A percentile compares a stretch with the other conserved stretches of the same genome.
These are phyloP conservation scores for Gambusia affinis DNA, from an alignment of 2,113 vertebrate species.

Conservation along the genomic window DNA sequence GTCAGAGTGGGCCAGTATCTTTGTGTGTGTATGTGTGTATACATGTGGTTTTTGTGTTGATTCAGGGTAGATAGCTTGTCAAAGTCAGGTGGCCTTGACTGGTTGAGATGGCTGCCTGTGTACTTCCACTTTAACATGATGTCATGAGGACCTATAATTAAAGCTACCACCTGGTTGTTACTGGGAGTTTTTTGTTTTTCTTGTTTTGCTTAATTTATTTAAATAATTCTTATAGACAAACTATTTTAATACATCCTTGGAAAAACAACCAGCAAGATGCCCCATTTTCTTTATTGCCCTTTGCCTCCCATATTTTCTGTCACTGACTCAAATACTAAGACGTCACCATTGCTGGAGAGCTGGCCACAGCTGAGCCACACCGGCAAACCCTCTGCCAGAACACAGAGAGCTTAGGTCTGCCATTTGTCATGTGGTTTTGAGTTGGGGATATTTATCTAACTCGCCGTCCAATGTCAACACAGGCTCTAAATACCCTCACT, in stretches of 20 bases:
- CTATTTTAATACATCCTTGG: not conserved
- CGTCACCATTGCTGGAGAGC: slow-evolving; percentile 65
- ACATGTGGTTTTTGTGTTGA: slow-evolving; percentile 49
- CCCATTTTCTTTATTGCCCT: slow-evolving; percentile 23
- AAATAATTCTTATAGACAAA: not conserved
- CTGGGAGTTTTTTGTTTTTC: slow-evolving; percentile 37
- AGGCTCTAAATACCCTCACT: slow-evolving; percentile 69
- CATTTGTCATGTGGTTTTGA: slow-evolving; percentile 79
- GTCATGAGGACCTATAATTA: slow-evolving; percentile 85
- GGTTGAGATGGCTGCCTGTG: slow-evolving; percentile 58
- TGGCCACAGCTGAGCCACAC: slow-evolving; percentile 56
- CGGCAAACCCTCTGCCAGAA: slow-evolving; percentile 60
- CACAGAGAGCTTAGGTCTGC: slow-evolving; percentile 59
- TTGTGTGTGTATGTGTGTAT: slow-evolving; percentile 60
- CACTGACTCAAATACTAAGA: slow-evolving; percentile 57
- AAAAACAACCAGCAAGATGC: not conserved
- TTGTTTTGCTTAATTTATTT: slow-evolving; percentile 6
- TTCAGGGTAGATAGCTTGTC: slow-evolving; percentile 59
- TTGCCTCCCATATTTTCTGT: slow-evolving; percentile 31
- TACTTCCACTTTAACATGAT: slow-evolving; percentile 82
- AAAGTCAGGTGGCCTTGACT: slow-evolving; percentile 31
- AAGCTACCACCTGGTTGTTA: slow-evolving; percentile 83
- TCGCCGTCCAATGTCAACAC: slow-evolving; percentile 79
- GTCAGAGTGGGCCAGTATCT: slow-evolving; percentile 91
- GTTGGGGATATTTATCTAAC: slow-evolving; percentile 75